Evolutionary conservation across 2,888 invertebrate species (phyloP).

Genomic region (Polydrusus tereticollis): DNA sequence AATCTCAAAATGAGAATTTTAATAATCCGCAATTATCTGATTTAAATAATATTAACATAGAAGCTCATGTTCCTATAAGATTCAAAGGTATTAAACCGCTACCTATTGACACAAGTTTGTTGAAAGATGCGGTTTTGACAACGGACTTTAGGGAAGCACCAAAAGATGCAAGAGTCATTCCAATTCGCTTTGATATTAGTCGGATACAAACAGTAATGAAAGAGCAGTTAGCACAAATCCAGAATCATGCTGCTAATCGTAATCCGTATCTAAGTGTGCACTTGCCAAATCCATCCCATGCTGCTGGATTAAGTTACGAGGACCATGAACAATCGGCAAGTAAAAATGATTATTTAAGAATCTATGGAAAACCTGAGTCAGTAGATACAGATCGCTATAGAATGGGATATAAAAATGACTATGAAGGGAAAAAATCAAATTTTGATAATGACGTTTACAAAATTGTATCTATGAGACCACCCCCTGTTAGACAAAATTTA

Average conservation of each 20-base stretch:
- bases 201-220: slow-evolving; percentile 31
- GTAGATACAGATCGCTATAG: neutral
- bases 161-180: slow-evolving; percentile 23
- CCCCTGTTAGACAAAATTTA: slow-evolving; percentile 19
- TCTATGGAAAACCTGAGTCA: slow-evolving; percentile 15
- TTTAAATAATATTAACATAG: slow-evolving; percentile 34
- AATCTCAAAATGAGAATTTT: neutral
- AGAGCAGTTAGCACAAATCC: slow-evolving; percentile 12
- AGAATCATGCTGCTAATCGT: neutral
- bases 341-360: slow-evolving; percentile 3
- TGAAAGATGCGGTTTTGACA: slow-evolving; percentile 41
- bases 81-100: slow-evolving; percentile 40
- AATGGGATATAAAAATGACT: neutral
- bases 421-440: neutral
- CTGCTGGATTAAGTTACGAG: neutral
- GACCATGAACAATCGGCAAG: neutral
- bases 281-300: neutral
- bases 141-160: slow-evolving; percentile 23
- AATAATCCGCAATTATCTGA: neutral
- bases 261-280: neutral
- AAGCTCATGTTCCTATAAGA: slow-evolving; percentile 34
- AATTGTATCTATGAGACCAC: slow-evolving; percentile 42
- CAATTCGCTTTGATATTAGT: slow-evolving; percentile 41
- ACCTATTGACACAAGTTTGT: slow-evolving; percentile 39
- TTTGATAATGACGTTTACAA: slow-evolving; percentile 33